A percentile compares a stretch with the other conserved stretches of the same genome.
phyloP scores from a whole-genome alignment of 2,888 invertebrate genomes.

The Kryphioiulus occultus region DNA sequence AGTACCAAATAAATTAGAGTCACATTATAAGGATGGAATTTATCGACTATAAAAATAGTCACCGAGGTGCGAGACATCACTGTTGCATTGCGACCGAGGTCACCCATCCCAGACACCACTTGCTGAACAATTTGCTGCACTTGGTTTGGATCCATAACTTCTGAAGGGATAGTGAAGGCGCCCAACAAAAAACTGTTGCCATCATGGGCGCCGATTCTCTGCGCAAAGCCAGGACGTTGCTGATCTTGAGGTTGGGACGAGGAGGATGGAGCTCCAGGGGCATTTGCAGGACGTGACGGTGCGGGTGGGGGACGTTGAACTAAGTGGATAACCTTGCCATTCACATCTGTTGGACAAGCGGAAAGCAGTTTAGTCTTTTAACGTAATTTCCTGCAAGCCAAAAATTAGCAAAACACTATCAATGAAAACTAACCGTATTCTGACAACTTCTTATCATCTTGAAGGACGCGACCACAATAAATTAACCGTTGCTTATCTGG shows the following conservation, averaged over 20 bases:
- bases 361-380: not conserved
- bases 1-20: no score
- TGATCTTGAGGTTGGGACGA: conserved; percentile 33
- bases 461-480: conserved; percentile 91
- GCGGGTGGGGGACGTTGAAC: conserved; percentile 85
- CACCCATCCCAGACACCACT: conserved; percentile 62
- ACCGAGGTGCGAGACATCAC: conserved; percentile 61
- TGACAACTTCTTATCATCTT: conserved; percentile 82
- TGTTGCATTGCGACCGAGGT: conserved; percentile 62
- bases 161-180: conserved; percentile 62
- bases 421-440: conserved; percentile 74
- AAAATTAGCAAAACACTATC: not conserved
- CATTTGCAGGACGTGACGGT: conserved; percentile 52
- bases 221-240: conserved; percentile 45
- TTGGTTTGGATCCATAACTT: conserved; percentile 60
- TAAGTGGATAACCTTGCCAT: conserved; percentile 91
- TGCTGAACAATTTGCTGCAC: conserved; percentile 63
- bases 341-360: conserved; percentile 69
- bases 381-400: not conserved
- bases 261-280: conserved; percentile 48
- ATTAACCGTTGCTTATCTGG: conserved; percentile 87
- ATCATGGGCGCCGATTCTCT: conserved; percentile 52
- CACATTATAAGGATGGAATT: not conserved
- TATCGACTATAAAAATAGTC: conserved; percentile 49
- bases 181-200: conserved; percentile 60